Percentiles rank a stretch among this genome's conserved stretches.
These are phyloP conservation scores for Apodemus agrarius DNA, from an alignment of 2,797 vertebrate genomes.

Conservation along the genomic window DNA sequence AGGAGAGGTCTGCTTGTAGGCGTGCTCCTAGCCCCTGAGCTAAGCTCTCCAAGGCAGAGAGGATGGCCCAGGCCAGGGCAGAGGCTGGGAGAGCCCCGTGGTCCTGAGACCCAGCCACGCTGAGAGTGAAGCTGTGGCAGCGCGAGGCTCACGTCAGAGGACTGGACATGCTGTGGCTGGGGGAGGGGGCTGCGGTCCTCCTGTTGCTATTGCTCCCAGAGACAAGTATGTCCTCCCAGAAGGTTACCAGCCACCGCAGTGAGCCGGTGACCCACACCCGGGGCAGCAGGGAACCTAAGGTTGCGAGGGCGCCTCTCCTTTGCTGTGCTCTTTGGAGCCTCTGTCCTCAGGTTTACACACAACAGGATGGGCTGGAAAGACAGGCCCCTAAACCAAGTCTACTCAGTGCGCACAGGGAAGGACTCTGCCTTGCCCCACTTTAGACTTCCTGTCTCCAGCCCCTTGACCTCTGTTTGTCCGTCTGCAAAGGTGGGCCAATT, in stretches of 20 bases:
- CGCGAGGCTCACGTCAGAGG: not conserved
- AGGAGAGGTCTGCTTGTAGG: not conserved
- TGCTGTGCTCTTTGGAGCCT: not conserved
- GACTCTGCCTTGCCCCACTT: not conserved
- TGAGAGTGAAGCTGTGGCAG: not conserved
- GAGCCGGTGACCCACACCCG: not conserved
- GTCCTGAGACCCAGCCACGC: not conserved
- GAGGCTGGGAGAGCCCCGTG: not conserved
- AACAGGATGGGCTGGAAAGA: not conserved
- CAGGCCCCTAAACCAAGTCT: not conserved
- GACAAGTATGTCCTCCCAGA: not conserved
- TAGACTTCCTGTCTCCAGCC: constrained; percentile 13
- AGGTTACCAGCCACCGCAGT: not conserved
- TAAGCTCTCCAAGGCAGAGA: not conserved
- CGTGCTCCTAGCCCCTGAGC: not conserved
- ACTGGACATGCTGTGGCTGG: not conserved
- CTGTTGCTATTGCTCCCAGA: not conserved
- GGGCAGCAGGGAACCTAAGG: not conserved
- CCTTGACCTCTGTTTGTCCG: constrained; percentile 60
- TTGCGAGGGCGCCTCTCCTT: not conserved
- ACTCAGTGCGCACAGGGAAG: not conserved
- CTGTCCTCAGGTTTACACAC: not conserved
- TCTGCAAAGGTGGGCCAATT: constrained; percentile 46
- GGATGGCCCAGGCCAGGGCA: not conserved
- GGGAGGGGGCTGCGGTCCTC: not conserved